Percentiles rank a stretch among this genome's conserved stretches.
Conservation (phyloP, 2,888 invertebrate species). For the Podabrus alpinus region DNA sequence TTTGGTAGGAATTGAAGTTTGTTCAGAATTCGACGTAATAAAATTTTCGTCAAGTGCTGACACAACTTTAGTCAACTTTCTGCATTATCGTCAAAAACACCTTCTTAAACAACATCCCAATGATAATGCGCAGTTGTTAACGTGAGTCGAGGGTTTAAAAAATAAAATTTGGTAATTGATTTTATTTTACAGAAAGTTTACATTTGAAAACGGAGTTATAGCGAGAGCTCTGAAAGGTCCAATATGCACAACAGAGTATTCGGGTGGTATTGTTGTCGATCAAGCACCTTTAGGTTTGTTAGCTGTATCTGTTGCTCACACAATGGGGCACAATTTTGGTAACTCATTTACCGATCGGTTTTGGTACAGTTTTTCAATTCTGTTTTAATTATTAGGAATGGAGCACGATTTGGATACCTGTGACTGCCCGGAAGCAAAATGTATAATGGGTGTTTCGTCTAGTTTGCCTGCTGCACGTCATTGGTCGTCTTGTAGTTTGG, state of each 20-base stretch:
- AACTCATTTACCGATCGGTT: conserved; percentile 27
- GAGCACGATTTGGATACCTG: conserved; percentile 92
- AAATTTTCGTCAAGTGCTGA: conserved; percentile 82
- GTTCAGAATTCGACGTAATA: conserved; percentile 89
- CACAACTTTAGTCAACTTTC: conserved; percentile 85
- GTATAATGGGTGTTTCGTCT: conserved; percentile 92
- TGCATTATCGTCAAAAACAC: conserved; percentile 81
- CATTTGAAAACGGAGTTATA: conserved; percentile 91
- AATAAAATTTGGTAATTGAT: not conserved
- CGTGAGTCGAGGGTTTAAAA: conserved; percentile 66
- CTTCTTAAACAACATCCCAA: conserved; percentile 86
- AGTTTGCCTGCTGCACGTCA: too few relatives aligned
- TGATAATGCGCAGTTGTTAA: conserved; percentile 95
- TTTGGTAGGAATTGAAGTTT: conserved; percentile 95
- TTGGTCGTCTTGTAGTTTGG: conserved; percentile 95
- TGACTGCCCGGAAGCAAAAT: conserved; percentile 83
- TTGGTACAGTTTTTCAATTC: not conserved
- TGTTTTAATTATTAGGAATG: conserved; percentile 64
- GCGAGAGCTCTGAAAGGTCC: conserved; percentile 97
- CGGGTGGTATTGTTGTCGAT: conserved; percentile 94
- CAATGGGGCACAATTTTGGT: conserved; percentile 98
- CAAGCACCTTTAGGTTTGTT: conserved; percentile 87
- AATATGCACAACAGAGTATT: conserved; percentile 95
- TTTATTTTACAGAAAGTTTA: conserved; percentile 69
- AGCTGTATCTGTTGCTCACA: conserved; percentile 96